phyloP scores from a whole-genome alignment of 2,888 invertebrate species.

The Ectemnius lituratus region DNA sequence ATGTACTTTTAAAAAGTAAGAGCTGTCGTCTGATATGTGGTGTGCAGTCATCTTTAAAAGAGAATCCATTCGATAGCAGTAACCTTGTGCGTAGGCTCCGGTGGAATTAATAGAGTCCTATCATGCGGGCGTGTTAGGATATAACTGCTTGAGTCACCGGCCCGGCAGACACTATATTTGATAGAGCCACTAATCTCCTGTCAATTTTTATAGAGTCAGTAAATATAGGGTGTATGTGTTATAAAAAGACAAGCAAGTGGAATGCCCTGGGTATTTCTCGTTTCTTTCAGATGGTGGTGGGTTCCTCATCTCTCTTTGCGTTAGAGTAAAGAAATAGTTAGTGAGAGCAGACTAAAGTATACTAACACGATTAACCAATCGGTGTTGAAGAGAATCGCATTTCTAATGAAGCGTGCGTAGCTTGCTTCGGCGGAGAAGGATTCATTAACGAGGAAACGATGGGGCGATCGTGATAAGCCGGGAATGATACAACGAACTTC shows the following conservation, averaged over 20 bases:
- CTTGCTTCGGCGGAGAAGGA: neutral
- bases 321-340: constrained; percentile 49
- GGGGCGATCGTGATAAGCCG: constrained; percentile 42
- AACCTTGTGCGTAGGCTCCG: too few relatives aligned
- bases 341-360: constrained; percentile 33
- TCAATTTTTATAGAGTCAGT: too few relatives aligned
- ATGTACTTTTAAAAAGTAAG: too few relatives aligned
- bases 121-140: too few relatives aligned
- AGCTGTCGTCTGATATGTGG: too few relatives aligned
- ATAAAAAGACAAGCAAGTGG: constrained; percentile 34
- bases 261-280: constrained; percentile 68
- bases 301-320: constrained; percentile 61
- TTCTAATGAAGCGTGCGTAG: neutral
- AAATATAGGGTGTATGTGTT: neutral
- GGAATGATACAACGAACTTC: constrained; percentile 31
- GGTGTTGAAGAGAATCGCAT: constrained; percentile 12
- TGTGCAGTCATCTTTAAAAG: too few relatives aligned
- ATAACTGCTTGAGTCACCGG: too few relatives aligned
- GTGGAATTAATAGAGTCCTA: too few relatives aligned
- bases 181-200: too few relatives aligned
- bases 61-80: too few relatives aligned
- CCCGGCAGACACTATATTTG: too few relatives aligned
- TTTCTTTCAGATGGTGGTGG: constrained; percentile 76
- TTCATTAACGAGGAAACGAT: constrained; percentile 27
- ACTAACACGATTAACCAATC: constrained; percentile 59